Conservation (phyloP, 2,888 invertebrate species). For the Sisyra terminalis region DNA sequence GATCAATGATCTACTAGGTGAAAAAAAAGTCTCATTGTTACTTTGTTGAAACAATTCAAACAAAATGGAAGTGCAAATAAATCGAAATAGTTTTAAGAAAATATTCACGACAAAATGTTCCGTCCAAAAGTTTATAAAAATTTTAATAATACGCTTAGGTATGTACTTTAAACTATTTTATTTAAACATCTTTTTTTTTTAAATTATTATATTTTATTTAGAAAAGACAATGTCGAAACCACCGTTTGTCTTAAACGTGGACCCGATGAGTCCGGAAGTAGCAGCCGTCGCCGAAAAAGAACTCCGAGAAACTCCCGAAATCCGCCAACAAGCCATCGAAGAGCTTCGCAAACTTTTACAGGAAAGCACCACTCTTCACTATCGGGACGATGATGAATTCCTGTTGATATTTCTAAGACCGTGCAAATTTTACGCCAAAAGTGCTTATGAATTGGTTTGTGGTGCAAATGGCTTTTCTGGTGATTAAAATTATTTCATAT, state of each 20-base stretch:
- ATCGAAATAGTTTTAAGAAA: too few relatives aligned
- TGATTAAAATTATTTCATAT: neutral
- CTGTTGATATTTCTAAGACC: conserved; percentile 64
- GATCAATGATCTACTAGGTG: too few relatives aligned
- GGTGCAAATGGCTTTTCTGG: neutral
- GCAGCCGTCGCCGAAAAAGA: conserved; percentile 35
- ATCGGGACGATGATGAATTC: conserved; percentile 58
- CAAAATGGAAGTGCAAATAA: too few relatives aligned
- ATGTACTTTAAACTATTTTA: too few relatives aligned
- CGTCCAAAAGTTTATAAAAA: too few relatives aligned
- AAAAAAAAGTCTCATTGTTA: too few relatives aligned
- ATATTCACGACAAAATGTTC: too few relatives aligned
- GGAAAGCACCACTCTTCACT: conserved; percentile 48
- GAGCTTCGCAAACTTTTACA: conserved; percentile 42
- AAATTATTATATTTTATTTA: too few relatives aligned
- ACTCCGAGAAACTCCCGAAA: conserved; percentile 8
- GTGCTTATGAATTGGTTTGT: conserved; percentile 61
- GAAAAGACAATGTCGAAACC: neutral
- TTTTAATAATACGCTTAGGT: too few relatives aligned
- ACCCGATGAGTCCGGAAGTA: conserved; percentile 38
- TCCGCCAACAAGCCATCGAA: conserved; percentile 28
- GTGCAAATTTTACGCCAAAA: conserved; percentile 69
- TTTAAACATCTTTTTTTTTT: too few relatives aligned
- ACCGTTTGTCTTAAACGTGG: conserved; percentile 29
- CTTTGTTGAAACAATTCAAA: too few relatives aligned